Evolutionary conservation across 2,888 invertebrate species (phyloP).

Genomic region (Trissolcus brochymenae): DNA sequence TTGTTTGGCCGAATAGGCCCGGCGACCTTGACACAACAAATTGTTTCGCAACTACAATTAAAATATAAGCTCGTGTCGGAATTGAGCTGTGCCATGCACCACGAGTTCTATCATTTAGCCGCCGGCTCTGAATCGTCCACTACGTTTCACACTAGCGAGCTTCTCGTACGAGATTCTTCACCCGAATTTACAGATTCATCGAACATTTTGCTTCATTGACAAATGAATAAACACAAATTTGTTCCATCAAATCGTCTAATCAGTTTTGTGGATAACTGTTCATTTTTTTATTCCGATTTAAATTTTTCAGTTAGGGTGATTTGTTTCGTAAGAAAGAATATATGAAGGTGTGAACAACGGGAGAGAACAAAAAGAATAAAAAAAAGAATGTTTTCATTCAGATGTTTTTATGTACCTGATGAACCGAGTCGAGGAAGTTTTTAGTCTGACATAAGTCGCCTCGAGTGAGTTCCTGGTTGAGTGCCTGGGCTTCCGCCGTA

Average conservation of each 20-base stretch:
- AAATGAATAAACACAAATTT: too few relatives aligned
- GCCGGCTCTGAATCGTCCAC: conserved; percentile 49
- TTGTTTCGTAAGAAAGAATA: too few relatives aligned
- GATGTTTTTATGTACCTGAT: conserved; percentile 80
- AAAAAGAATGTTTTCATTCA: neutral
- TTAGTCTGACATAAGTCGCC: conserved; percentile 80
- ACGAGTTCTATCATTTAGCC: conserved; percentile 57
- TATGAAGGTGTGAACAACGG: too few relatives aligned
- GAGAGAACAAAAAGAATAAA: too few relatives aligned
- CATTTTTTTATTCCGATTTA: too few relatives aligned
- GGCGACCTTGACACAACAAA: conserved; percentile 76
- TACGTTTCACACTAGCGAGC: conserved; percentile 10
- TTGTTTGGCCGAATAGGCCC: conserved; percentile 68
- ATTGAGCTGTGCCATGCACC: conserved; percentile 76
- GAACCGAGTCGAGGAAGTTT: conserved; percentile 83
- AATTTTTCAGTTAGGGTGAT: too few relatives aligned
- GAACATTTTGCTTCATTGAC: neutral
- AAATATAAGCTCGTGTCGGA: conserved; percentile 72
- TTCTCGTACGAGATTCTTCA: too few relatives aligned
- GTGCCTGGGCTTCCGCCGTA: conserved; percentile 85
- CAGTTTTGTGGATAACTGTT: too few relatives aligned
- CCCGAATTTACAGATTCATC: too few relatives aligned
- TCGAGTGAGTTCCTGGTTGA: conserved; percentile 78
- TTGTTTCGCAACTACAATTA: conserved; percentile 76
- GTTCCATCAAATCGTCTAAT: too few relatives aligned